A percentile compares a stretch with the other conserved stretches of the same genome.
Conservation (phyloP, 2,797 vertebrate genomes). For the Cryptoblepharus egeriae region DNA sequence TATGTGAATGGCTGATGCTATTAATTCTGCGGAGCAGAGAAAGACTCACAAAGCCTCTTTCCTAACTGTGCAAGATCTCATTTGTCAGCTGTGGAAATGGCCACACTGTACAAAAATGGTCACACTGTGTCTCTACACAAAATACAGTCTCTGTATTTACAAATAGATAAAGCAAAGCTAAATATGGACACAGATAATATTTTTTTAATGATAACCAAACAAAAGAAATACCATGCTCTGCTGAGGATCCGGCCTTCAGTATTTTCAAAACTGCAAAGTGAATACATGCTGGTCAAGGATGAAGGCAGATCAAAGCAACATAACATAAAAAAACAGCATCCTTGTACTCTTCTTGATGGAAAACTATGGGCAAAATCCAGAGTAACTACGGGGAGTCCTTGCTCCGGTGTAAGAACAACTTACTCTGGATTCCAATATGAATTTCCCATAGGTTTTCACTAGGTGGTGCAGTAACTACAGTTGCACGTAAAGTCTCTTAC, state of each 20-base stretch:
- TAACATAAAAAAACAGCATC: constrained; percentile 42
- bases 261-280: neutral
- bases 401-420: too few relatives aligned
- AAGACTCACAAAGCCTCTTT: constrained; percentile 44
- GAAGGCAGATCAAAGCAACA: constrained; percentile 46
- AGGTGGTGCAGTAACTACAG: too few relatives aligned
- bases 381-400: too few relatives aligned
- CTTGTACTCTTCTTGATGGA: constrained; percentile 41
- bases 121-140: constrained; percentile 73
- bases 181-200: constrained; percentile 77
- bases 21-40: constrained; percentile 43
- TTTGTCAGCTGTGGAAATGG: constrained; percentile 61
- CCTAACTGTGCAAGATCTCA: constrained; percentile 47
- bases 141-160: constrained; percentile 80
- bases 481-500: too few relatives aligned
- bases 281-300: constrained; percentile 46
- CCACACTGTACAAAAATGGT: constrained; percentile 75
- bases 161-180: constrained; percentile 64
- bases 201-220: too few relatives aligned
- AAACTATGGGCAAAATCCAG: too few relatives aligned
- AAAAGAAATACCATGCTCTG: constrained; percentile 53
- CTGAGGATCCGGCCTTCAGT: constrained; percentile 46
- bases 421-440: too few relatives aligned
- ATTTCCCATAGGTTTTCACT: too few relatives aligned
- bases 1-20: constrained; percentile 27